Percentiles rank a stretch among this genome's conserved stretches.
Evolutionary conservation across 2,888 invertebrate species (phyloP).

Genomic region (Habrosyne pyritoides): DNA sequence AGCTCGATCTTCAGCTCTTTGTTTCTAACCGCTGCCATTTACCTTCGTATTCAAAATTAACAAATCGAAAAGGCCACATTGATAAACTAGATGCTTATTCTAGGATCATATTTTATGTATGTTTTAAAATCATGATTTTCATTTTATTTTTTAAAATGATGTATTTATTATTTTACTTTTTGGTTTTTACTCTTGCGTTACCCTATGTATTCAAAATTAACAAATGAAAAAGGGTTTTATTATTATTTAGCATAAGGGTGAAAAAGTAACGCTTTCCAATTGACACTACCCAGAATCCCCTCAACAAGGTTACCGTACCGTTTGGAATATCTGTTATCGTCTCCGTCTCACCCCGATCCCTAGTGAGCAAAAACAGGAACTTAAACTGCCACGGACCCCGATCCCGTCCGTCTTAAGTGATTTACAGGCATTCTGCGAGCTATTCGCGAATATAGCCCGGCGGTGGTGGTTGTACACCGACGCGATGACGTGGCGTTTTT

Average conservation of each 20-base stretch:
- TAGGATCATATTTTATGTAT: too few relatives aligned
- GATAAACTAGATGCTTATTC: too few relatives aligned
- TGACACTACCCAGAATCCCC: constrained; percentile 30
- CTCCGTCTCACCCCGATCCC: constrained; percentile 48
- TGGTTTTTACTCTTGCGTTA: background rate
- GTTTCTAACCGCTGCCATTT: too few relatives aligned
- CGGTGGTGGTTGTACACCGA: background rate
- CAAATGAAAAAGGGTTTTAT: background rate
- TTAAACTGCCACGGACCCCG: constrained; percentile 60
- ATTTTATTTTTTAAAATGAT: too few relatives aligned
- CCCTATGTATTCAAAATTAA: background rate
- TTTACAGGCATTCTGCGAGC: constrained; percentile 74
- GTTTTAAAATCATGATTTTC: too few relatives aligned
- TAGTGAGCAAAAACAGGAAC: constrained; percentile 70
- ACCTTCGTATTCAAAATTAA: too few relatives aligned
- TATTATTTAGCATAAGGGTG: too few relatives aligned
- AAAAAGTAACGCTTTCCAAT: constrained; percentile 29
- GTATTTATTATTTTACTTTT: too few relatives aligned
- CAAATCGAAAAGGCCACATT: too few relatives aligned
- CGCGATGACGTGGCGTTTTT: background rate
- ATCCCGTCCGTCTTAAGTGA: constrained; percentile 73
- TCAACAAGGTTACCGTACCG: constrained; percentile 48
- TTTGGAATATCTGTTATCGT: constrained; percentile 69
- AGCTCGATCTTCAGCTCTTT: too few relatives aligned
- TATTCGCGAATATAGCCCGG: constrained; percentile 49